Percentiles rank a stretch among this genome's conserved stretches.
These are phyloP conservation scores for Ferrisia virgata DNA, from an alignment of 2,888 invertebrate genomes.

Conservation along the genomic window DNA sequence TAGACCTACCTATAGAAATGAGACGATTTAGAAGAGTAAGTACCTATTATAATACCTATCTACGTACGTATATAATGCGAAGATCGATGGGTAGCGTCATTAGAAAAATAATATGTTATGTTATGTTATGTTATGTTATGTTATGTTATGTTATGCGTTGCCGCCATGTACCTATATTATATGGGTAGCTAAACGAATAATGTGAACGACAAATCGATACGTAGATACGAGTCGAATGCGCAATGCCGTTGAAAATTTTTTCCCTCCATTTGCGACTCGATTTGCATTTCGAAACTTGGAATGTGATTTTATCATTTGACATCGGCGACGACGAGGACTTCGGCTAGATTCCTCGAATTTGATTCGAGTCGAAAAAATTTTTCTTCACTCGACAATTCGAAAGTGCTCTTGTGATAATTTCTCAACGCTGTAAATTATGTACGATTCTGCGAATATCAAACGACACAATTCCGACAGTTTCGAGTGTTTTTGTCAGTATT, in stretches of 20 bases:
- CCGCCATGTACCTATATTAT: not conserved
- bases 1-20: no score
- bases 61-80: no score
- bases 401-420: not conserved
- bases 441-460: not conserved
- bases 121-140: no score
- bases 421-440: not conserved
- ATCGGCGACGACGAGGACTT: not conserved
- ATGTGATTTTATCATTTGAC: not conserved
- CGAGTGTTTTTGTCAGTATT: not conserved
- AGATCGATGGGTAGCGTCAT: not conserved
- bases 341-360: not conserved
- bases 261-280: not conserved
- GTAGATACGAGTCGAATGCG: not conserved
- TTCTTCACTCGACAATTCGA: not conserved
- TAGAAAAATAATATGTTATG: no score
- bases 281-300: not conserved
- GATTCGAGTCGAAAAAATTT: not conserved
- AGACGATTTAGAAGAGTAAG: no score
- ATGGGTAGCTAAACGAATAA: no score
- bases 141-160: no score
- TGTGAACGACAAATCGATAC: not conserved
- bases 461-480: not conserved
- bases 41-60: no score
- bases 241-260: slow-evolving; percentile 1